These are phyloP conservation scores for Elgaria multicarinata DNA, from an alignment of 2,113 vertebrate species.

Conservation along the genomic window DNA sequence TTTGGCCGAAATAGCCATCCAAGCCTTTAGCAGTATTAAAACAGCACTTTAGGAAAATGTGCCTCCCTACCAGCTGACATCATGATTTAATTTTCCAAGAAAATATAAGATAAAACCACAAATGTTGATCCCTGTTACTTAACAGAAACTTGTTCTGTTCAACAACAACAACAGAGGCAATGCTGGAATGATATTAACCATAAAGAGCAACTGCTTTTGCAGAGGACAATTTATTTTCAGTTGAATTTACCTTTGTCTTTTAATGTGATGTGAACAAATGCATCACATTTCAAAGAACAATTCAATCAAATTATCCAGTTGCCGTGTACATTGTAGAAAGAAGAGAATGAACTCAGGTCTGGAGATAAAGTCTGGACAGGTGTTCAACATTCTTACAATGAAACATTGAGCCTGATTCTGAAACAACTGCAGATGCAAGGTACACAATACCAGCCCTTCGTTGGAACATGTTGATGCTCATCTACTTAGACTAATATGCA, in stretches of 20 bases:
- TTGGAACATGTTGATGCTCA: too few relatives aligned
- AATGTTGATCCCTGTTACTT: slow-evolving; percentile 49
- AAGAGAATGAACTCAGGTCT: background rate
- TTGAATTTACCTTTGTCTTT: background rate
- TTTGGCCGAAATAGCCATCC: slow-evolving; percentile 20
- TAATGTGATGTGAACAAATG: too few relatives aligned
- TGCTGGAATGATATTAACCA: slow-evolving; percentile 36
- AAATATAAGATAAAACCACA: slow-evolving; percentile 28
- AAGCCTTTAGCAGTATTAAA: slow-evolving; percentile 40
- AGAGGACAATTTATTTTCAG: slow-evolving; percentile 45
- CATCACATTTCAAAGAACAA: slow-evolving; percentile 29
- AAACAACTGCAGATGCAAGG: background rate
- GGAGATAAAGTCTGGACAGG: background rate
- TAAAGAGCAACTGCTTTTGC: slow-evolving; percentile 43
- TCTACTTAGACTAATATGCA: background rate
- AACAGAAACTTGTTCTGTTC: slow-evolving; percentile 43
- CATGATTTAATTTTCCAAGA: slow-evolving; percentile 50
- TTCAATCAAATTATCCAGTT: background rate
- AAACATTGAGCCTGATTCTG: background rate
- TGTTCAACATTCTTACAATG: background rate
- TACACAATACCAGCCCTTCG: too few relatives aligned
- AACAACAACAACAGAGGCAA: slow-evolving; percentile 28
- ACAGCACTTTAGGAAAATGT: slow-evolving; percentile 42
- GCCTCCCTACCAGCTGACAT: slow-evolving; percentile 6
- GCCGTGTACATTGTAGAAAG: background rate